Percentiles rank a stretch among this genome's conserved stretches.
These are phyloP conservation scores for Drosophila oshimai DNA, from an alignment of 1,140 invertebrate genomes.

Conservation along the genomic window DNA sequence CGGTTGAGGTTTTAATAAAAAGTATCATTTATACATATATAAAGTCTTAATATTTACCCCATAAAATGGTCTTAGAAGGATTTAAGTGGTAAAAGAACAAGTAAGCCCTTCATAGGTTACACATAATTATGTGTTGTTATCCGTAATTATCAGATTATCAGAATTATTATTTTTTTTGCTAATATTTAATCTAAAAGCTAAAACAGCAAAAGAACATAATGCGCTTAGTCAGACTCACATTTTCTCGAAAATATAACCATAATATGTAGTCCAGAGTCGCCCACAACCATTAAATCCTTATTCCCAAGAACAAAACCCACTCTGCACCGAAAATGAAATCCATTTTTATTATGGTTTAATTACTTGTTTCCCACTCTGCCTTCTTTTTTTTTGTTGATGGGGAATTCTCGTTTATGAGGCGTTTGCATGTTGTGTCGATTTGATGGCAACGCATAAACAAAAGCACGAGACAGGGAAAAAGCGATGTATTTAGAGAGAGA, in stretches of 20 bases:
- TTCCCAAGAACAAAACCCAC: background rate
- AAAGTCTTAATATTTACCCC: too few relatives aligned
- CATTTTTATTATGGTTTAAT: constrained; percentile 43
- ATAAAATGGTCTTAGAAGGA: too few relatives aligned
- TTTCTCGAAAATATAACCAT: background rate
- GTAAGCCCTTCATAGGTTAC: too few relatives aligned
- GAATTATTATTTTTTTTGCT: too few relatives aligned
- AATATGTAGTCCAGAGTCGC: background rate
- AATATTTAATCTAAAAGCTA: too few relatives aligned
- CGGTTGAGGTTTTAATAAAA: too few relatives aligned
- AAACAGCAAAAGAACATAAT: too few relatives aligned
- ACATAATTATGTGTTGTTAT: too few relatives aligned
- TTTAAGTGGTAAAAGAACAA: too few relatives aligned
- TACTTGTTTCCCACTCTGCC: constrained; percentile 2
- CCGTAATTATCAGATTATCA: too few relatives aligned
- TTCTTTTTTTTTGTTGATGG: constrained; percentile 26
- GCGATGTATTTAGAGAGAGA: constrained; percentile 11
- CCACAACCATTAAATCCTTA: constrained; percentile 12
- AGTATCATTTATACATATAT: too few relatives aligned
- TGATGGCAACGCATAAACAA: constrained; percentile 61
- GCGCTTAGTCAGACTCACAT: constrained; percentile 16
- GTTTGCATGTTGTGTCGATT: constrained; percentile 64
- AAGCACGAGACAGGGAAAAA: background rate
- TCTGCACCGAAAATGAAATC: constrained; percentile 2
- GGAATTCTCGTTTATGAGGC: constrained; percentile 47